phyloP scores from a whole-genome alignment of 2,797 vertebrate genomes.

The Oryzias sinensis region DNA sequence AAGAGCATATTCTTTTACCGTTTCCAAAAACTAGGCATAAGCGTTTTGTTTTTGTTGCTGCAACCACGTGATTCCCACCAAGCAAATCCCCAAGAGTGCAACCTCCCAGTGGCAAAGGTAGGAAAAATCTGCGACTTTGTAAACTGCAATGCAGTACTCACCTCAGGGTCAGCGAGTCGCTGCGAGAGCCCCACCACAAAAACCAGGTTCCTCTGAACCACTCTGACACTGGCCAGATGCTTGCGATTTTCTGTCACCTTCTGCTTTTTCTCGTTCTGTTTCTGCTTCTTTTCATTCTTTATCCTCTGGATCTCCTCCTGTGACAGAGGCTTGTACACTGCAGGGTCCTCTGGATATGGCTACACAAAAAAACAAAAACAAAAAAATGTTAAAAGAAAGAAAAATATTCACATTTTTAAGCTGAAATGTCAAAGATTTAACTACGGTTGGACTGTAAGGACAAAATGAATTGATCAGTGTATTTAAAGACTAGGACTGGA shows the following conservation, averaged over 20 bases:
- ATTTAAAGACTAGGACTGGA: too few relatives aligned
- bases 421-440: too few relatives aligned
- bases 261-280: constrained; percentile 99
- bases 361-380: constrained; percentile 43
- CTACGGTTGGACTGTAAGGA: too few relatives aligned
- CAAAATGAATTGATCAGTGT: too few relatives aligned
- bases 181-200: constrained; percentile 98
- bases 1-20: constrained; percentile 3
- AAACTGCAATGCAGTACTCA: constrained; percentile 54
- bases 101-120: constrained; percentile 5
- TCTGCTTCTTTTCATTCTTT: constrained; percentile 99
- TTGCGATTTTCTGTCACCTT: constrained; percentile 99
- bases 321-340: constrained; percentile 99
- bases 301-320: constrained; percentile 99
- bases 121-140: constrained; percentile 5
- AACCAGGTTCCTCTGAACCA: constrained; percentile 98
- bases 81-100: constrained; percentile 10
- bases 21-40: not conserved
- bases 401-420: not conserved
- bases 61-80: not conserved
- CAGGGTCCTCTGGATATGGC: constrained; percentile 99
- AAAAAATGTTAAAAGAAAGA: not conserved
- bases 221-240: constrained; percentile 96
- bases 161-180: constrained; percentile 96
- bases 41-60: not conserved